phyloP scores from a whole-genome alignment of 2,797 vertebrate species.

The Bovichtus diacanthus region DNA sequence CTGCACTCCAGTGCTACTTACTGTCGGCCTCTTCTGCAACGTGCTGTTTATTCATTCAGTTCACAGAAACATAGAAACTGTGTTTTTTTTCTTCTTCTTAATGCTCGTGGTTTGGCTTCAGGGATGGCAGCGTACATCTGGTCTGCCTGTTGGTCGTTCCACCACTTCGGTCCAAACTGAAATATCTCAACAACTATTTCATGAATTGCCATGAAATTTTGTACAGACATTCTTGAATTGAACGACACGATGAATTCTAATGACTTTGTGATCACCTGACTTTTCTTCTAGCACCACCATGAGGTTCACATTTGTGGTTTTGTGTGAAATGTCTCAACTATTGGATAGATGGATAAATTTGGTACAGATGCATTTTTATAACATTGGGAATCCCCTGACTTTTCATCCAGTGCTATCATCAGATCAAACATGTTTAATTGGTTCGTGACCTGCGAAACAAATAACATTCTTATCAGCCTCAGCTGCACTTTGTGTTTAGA shows the following conservation, averaged over 20 bases:
- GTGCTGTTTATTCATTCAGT: slow-evolving; percentile 12
- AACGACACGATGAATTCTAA: too few relatives aligned
- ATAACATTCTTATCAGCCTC: neutral
- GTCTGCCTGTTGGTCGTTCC: neutral
- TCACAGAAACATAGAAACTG: slow-evolving; percentile 5
- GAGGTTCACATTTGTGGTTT: slow-evolving; percentile 18
- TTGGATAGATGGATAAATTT: neutral
- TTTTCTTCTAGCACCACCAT: neutral
- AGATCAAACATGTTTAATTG: neutral
- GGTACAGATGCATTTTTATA: neutral
- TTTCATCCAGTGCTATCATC: neutral
- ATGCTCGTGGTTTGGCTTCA: neutral
- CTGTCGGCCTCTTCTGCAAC: slow-evolving; percentile 1
- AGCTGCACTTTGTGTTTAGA: neutral
- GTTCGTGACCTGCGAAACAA: slow-evolving; percentile 5
- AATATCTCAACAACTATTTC: neutral
- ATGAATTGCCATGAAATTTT: neutral
- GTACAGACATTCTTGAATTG: neutral
- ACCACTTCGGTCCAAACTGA: neutral
- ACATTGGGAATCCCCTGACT: neutral
- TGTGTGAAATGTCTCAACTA: slow-evolving; percentile 1
- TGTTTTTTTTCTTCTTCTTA: slow-evolving; percentile 21
- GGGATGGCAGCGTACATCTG: neutral
- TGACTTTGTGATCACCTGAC: neutral
- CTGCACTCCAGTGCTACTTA: neutral